phyloP scores from a whole-genome alignment of 37 sponge, comb jelly and placozoan species.

The Halisarca cf. caerulea region DNA sequence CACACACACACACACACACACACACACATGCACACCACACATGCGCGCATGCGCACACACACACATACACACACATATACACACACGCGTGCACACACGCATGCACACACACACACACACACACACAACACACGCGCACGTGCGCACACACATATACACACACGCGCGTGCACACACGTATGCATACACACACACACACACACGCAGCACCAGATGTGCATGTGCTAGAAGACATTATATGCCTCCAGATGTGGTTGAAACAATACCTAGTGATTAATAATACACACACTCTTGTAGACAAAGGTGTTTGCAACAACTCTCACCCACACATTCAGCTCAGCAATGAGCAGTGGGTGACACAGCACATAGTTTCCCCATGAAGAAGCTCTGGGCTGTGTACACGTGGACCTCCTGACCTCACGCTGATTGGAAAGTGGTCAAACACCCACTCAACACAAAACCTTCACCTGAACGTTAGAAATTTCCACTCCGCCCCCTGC shows the following conservation, averaged over 20 bases:
- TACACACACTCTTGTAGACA: neutral
- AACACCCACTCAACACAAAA: too few relatives aligned
- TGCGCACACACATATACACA: neutral
- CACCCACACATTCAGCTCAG: neutral
- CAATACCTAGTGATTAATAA: too few relatives aligned
- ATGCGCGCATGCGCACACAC: neutral
- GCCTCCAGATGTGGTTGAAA: too few relatives aligned
- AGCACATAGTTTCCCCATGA: too few relatives aligned
- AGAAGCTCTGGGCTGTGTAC: too few relatives aligned
- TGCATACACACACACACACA: constrained; percentile 13
- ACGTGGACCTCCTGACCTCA: too few relatives aligned
- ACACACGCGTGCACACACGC: neutral
- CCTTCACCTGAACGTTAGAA: too few relatives aligned
- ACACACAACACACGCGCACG: neutral
- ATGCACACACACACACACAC: neutral
- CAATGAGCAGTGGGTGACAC: too few relatives aligned
- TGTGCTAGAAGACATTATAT: too few relatives aligned
- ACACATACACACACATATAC: neutral
- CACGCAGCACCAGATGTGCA: neutral
- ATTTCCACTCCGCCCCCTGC: too few relatives aligned
- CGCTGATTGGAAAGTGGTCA: too few relatives aligned
- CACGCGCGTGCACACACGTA: neutral
- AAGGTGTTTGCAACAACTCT: neutral
- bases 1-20: neutral
- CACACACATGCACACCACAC: neutral